Evolutionary conservation across 2,797 vertebrate species (phyloP).

Genomic region (Carduelis carduelis): DNA sequence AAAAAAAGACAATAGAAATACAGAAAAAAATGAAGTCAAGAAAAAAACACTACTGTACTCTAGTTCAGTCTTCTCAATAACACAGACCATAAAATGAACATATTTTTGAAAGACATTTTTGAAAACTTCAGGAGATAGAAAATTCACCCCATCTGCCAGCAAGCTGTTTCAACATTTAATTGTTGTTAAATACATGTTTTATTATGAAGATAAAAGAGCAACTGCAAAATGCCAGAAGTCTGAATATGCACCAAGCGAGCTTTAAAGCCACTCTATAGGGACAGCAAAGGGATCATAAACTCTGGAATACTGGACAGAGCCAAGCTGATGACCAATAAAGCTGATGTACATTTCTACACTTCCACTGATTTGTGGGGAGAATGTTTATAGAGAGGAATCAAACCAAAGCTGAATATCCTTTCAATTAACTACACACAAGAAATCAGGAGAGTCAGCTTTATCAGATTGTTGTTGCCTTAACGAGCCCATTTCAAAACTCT

Average conservation of each 20-base stretch:
- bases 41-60: not conserved
- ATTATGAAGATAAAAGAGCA: constrained; percentile 44
- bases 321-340: not conserved
- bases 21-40: not conserved
- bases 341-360: not conserved
- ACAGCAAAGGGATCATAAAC: not conserved
- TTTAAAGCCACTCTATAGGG: not conserved
- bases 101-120: constrained; percentile 15
- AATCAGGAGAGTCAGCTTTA: not conserved
- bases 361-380: not conserved
- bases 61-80: not conserved
- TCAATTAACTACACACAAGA: not conserved
- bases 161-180: constrained; percentile 48
- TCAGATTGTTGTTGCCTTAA: not conserved
- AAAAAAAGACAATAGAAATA: not conserved
- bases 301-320: not conserved
- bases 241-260: not conserved
- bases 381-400: not conserved
- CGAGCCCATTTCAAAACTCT: not conserved
- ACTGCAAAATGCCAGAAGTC: constrained; percentile 2
- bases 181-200: constrained; percentile 45
- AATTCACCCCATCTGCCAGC: constrained; percentile 29
- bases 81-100: not conserved
- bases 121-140: constrained; percentile 41
- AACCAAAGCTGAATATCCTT: not conserved